Evolutionary conservation across 2,888 invertebrate species (phyloP), one percentile per base, ranked within the genome.

Genomic region (Drosophila sordidapex): DNA sequence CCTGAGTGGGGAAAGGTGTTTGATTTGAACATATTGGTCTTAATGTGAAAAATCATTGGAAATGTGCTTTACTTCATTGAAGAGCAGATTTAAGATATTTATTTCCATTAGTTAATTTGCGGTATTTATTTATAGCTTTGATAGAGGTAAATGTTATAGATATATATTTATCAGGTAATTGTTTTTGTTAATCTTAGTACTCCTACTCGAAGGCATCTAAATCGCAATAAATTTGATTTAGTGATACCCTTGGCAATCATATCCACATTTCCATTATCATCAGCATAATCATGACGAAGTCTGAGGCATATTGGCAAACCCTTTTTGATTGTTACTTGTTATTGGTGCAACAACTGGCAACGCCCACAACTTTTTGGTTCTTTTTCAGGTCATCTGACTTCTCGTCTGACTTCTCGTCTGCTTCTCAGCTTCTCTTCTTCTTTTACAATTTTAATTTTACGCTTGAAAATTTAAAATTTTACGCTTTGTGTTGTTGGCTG

Each of bases 391-490:
- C 82, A 79, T 31, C 59, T 36, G 53, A 48, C 52, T 58, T 52
- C 31, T 43, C 71, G 49, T 51, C 46, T 61, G 43, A n/a, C 40
- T 36, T 18, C 36, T 54, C 27, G 8, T 31, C 31, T 35, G 15
- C 65, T 57, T 52, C 40, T 54, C 54, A 66, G 65, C 75, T 54
- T 62, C 64, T 72, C 38, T 65, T 60, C 48, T 43, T 46, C 52
- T 43, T 52, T 53, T 29, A 43, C 25, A 49, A 75, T 79, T 86
- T 90, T 87, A 90, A 87, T 90, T 87, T 87, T 83, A 90, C 87
- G 87, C 87, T 87, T 87, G 79, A 69, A 87, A 81, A 78, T 87
- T 83, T 79, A 69, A 88, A 88, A 81, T 87, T 86, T 79, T 66
- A 77, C 81, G 71, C 75, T 79, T 74, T 79, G 66, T 77, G 68